Percentiles rank a stretch among this genome's conserved stretches.
Conservation (phyloP, 2,113 vertebrate genomes). For the Pomatorhinus ruficollis region DNA sequence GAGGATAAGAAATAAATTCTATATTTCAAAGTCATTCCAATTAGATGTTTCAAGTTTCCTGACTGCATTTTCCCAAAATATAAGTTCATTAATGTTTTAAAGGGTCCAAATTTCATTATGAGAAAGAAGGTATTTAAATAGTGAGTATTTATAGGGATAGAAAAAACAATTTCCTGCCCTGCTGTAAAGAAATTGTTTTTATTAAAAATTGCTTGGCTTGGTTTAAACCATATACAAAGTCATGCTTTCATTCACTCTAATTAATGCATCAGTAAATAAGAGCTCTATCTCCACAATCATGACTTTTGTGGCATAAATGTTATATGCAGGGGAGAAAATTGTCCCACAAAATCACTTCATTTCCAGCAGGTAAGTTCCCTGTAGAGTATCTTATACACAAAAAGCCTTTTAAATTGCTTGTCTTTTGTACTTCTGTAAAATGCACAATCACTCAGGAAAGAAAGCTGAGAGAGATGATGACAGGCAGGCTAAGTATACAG, state of each 20-base stretch:
- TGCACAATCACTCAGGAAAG: not conserved
- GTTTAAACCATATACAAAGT: not conserved
- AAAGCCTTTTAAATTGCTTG: not conserved
- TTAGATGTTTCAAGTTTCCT: not conserved
- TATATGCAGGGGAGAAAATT: not conserved
- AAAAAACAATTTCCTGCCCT: not conserved
- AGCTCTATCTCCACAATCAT: not conserved
- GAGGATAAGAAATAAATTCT: not conserved
- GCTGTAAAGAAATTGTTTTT: not conserved
- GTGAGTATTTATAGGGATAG: not conserved
- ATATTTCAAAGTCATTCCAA: not conserved
- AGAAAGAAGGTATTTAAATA: not conserved
- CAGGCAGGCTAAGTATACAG: not conserved
- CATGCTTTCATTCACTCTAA: not conserved
- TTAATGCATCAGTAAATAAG: not conserved
- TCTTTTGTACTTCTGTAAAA: constrained; percentile 2
- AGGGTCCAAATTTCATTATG: not conserved
- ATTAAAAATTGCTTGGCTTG: not conserved
- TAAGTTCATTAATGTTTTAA: not conserved
- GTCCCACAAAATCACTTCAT: not conserved
- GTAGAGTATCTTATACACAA: not conserved
- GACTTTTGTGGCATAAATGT: not conserved
- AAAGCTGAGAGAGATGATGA: not conserved
- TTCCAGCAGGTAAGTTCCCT: constrained; percentile 2
- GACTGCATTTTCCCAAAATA: not conserved